Base-by-base conservation (phyloP, 2,888 invertebrate species). In the Hoplodrina ambigua region DNA sequence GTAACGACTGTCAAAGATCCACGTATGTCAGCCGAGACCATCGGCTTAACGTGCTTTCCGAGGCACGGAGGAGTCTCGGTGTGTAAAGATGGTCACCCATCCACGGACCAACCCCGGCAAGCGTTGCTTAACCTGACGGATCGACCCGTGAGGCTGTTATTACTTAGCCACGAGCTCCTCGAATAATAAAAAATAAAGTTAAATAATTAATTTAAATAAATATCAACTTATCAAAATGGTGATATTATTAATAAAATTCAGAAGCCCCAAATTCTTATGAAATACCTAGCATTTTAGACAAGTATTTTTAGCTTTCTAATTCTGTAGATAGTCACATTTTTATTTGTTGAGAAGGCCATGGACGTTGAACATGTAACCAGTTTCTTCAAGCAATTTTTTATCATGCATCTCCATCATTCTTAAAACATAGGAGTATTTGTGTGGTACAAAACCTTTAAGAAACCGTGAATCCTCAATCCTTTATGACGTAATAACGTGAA, bases 401-500 rank as follows among this genome's bases (percentile, higher is more conserved):
- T 1, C 1, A 46, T 30, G 17, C 37, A 57, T 8, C 20, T n/a
- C 20, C 13, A 17, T 58, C 11, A 55, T 20, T 11, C 0, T 0
- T 6, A 1, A 3, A 4, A 55, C 19, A 33, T 41, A 11, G 11
- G 3, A 41, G 41, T 7, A 41, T 41, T 41, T 41, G 41, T 41
- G 10, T n/a, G n/a, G 13, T 41, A 41, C 41, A 13, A 41, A 41
- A 41, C 41, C 11, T 63, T 17, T 17, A 44, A 37, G 41, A 10
- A 25, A 71, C 13, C 30, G 41, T 46, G 58, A 70, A 57, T 19
- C n/a, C 54, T 41, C 57, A 30, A n/a, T n/a, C 20, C 2, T 33
- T 5, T 19, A 50, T 44, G 19, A 33, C 11, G 54, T 53, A 46
- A 77, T 58, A 58, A 54, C 46, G 41, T 58, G 30, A 77, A 57